Base-by-base conservation (phyloP, 2,797 vertebrate species). In the Pempheris klunzingeri region DNA sequence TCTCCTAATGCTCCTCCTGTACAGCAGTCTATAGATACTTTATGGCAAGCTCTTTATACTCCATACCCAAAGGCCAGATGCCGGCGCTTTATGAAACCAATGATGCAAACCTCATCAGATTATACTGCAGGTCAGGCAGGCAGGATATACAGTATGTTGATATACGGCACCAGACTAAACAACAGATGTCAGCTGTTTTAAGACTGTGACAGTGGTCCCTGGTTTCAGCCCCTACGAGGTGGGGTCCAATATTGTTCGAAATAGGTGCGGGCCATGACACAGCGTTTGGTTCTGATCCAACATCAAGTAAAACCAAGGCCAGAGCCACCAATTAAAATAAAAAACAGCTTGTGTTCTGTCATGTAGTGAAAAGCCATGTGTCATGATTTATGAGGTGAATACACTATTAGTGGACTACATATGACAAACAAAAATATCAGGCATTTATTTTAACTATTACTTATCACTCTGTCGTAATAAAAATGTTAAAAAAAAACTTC, bases 1-100 rank as follows among this genome's bases (percentile, higher is more conserved):
- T 70, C 66, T 26, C 69, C 75, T 88, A 78, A 88, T 90, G 85
- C 80, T 77, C 81, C 74, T 82, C 47, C 67, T 78, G 73, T 69
- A 60, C 80, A 77, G 64, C 36, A 55, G 77, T 84, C 77, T 79
- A 77, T 85, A 63, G 82, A 78, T 81, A 58, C 81, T 84, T 79
- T 69, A 68, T 76, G 72, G 81, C 82, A 52, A 67, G 77, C 82
- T 77, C 74, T 81, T 70, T 66, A 75, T 63, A 32, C 67, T 68
- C 74, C 36, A 38, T 60, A 69, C 9, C 62, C 62, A 46, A 59
- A 67, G 34, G 66, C 41, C 77, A 82, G 65, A 82, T 83, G 63
- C 75, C 72, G 70, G 79, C 53, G 18, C 74, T 82, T 60, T 32
- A 68, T 61, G 26, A 69, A 83, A 60, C 52, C 64, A 63, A 43